Evolutionary conservation across 2,113 vertebrate genomes (phyloP).

Genomic region (Bothrops jararaca): DNA sequence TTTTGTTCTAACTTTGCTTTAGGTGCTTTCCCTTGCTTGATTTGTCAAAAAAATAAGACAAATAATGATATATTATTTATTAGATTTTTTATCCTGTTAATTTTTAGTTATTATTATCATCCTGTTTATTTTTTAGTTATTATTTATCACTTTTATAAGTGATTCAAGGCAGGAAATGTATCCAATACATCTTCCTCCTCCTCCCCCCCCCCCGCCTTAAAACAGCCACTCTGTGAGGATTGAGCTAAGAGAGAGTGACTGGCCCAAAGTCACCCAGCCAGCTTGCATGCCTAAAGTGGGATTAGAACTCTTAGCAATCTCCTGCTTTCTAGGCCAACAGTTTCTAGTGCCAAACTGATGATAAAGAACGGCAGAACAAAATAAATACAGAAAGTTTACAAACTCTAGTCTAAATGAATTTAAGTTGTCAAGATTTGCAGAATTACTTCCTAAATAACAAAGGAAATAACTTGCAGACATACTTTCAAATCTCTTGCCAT

Average conservation of each 20-base stretch:
- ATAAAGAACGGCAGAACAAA: neutral
- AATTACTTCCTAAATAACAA: neutral
- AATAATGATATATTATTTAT: neutral
- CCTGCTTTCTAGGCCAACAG: neutral
- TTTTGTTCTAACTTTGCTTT: neutral
- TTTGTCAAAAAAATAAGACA: neutral
- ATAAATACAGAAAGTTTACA: neutral
- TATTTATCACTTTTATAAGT: neutral
- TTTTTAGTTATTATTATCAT: neutral
- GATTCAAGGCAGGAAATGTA: neutral
- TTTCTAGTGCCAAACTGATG: neutral
- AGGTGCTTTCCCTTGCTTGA: neutral
- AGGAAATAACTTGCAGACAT: too few species aligned
- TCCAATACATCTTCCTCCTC: neutral
- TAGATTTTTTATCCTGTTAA: neutral
- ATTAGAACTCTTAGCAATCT: neutral
- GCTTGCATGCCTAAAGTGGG: neutral
- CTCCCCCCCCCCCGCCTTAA: fast-evolving
- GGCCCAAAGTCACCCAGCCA: neutral
- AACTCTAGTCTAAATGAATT: neutral
- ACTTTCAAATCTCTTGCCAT: neutral
- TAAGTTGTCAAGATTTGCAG: neutral
- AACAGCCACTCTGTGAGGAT: neutral
- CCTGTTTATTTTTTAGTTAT: neutral
- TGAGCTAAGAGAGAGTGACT: neutral